Evolutionary conservation across 2,113 vertebrate species (phyloP).

Genomic region (Lagopus muta): DNA sequence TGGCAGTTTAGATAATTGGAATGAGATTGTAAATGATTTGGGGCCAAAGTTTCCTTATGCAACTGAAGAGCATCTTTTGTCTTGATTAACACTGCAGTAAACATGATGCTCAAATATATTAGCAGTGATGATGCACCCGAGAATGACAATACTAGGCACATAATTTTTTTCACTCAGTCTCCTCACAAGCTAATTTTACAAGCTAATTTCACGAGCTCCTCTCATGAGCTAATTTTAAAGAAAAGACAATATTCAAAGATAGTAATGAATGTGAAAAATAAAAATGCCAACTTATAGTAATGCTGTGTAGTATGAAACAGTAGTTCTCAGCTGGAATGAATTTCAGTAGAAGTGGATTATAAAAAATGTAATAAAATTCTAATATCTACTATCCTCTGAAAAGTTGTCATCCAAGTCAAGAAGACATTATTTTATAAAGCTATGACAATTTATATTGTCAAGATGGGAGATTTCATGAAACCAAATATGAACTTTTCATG

Average conservation of each 20-base stretch:
- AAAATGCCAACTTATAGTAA: background rate
- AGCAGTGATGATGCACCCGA: background rate
- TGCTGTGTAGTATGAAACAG: background rate
- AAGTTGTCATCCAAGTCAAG: slow-evolving; percentile 31
- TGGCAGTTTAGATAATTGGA: background rate
- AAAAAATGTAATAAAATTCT: slow-evolving; percentile 40
- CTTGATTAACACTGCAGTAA: background rate
- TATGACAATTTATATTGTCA: background rate
- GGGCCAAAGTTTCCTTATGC: background rate
- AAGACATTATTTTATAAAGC: slow-evolving; percentile 26
- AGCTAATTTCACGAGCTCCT: background rate
- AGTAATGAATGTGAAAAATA: background rate
- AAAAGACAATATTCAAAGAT: background rate
- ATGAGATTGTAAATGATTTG: background rate
- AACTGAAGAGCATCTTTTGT: background rate
- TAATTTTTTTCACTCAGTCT: background rate
- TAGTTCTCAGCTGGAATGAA: background rate
- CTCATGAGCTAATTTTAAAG: background rate
- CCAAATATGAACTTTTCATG: slow-evolving; percentile 6
- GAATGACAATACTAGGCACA: background rate
- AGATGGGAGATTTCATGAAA: slow-evolving; percentile 26
- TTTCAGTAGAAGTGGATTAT: slow-evolving; percentile 20
- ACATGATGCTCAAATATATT: background rate
- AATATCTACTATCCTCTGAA: background rate
- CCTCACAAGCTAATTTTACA: background rate